Base-by-base conservation (phyloP, 2,797 vertebrate species). In the Parambassis ranga region DNA sequence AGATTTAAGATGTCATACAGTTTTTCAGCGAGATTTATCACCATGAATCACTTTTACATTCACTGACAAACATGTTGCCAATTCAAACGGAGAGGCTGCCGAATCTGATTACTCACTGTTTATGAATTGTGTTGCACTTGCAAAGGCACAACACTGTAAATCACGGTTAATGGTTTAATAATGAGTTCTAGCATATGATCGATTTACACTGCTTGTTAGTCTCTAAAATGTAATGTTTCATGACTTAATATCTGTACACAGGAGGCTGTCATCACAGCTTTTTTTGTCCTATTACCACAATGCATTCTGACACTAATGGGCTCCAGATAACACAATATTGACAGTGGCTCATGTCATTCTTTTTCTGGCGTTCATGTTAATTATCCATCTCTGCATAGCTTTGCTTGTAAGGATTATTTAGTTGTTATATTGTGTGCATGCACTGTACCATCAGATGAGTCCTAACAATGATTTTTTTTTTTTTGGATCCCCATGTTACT, bases 391-490 rank as follows among this genome's bases (percentile, higher is more conserved):
- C n/a, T n/a, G n/a, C n/a, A n/a, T n/a, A n/a, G n/a, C n/a, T n/a
- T n/a, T n/a, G n/a, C n/a, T n/a, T n/a, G n/a, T 44, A 10, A 33
- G 13, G 6, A 20, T 31, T 7, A 9, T 38, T 50, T 39, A 39
- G 22, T 39, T 37, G 2, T 2, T 15, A 4, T 2, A n/a, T 41
- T 20, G 11, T 19, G 4, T 27, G n/a, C 44, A 13, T 4, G 23
- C 24, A 2, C 24, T 39, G 26, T 27, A 2, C 37, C 19, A 1
- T 48, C 37, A 18, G 24, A 22, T 10, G 43, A 26, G 16, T 56
- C 43, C n/a, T 26, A 67, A 20, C 31, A 42, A 36, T 22, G 15
- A 4, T 35, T 53, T n/a, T n/a, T n/a, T n/a, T n/a, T n/a, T n/a
- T n/a, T 31, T 24, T 28, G 9, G 7, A 15, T 28, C 44, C 41